Base-by-base conservation (phyloP, 2,888 invertebrate genomes). In the Dexiosoma caninum region DNA sequence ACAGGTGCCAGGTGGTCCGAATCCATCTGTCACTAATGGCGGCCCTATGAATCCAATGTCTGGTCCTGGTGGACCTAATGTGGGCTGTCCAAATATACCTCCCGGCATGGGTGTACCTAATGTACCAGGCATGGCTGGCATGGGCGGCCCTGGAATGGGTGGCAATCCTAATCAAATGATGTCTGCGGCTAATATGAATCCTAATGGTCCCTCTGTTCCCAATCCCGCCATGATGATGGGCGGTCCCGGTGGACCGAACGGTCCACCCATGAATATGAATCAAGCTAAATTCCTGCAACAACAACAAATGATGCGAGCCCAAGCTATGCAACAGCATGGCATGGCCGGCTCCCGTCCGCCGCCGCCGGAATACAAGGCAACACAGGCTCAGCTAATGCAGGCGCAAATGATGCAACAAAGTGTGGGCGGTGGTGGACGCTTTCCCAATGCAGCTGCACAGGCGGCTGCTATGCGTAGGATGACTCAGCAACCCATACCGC, bases 281-380 rank as follows among this genome's bases (percentile, higher is more conserved):
- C 94, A 94, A 86, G 94, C 93, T 5, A 94, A 94, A 89, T 92
- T 93, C 89, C 86, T 94, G 86, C 94, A 93, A 84, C 94, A 93
- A 84, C 94, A 94, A 87, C 94, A 93, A 85, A 86, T 89, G 88
- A 86, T 89, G 87, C 86, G 89, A 51, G 87, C 85, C 10, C 86
- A 86, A 49, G 85, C 85, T 2, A 87, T 94, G 82, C 84, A 84
- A 40, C 84, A 84, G 81, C 92, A 92, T 83, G 91, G 92, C 82
- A 91, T 92, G 89, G 90, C 90, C 44, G 89, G 91, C 1, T 91
- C 92, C 21, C 92, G 95, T 66, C 95, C 96, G 30, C 96, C 96
- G 21, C 96, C 96, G 46, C 96, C 96, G 2, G 96, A 96, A 89
- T 96, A 96, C 90, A 96, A 96, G 90, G 93, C 94, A 86, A 90